Base-by-base conservation (phyloP, 2,113 vertebrate species). In the Toxotes chatareus region DNA sequence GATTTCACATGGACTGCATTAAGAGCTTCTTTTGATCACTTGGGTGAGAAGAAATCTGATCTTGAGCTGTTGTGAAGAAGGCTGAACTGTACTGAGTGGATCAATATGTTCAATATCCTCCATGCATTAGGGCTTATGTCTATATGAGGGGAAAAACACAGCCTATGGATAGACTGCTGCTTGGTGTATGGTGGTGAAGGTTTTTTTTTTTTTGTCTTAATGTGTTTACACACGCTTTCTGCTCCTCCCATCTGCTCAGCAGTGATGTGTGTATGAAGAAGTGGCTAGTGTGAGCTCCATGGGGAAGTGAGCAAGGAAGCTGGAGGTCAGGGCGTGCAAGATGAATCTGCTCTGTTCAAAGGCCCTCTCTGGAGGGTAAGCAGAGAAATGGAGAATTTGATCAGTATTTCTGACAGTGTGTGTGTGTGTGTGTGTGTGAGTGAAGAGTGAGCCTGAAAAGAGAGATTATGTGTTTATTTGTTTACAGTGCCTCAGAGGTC, bases 381-480 rank as follows among this genome's bases (percentile, higher is more conserved):
- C 71, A 89, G 75, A 89, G 88, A 87, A 89, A 87, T 80, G 73
- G 88, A 87, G 89, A 86, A 88, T 80, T 83, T 79, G 84, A 88
- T 87, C 67, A 51, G 80, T 80, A 47, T 81, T 89, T 89, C 83
- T 88, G 84, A 81, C 79, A 42, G 62, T 16, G 60, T 42, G 61
- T 63, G 17, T 70, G 57, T 56, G n/a, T 11, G 11, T 31, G 53
- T 60, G 70, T 65, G 53, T 40, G 47, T 56, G 72, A 7, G 36
- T 27, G 55, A 19, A 51, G 49, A 74, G 56, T 16, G 55, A 81
- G 38, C 23, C 65, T 80, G 84, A 87, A 85, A 85, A 87, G 86
- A 91, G 75, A 85, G 84, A 93, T 91, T 78, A 89, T 87, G 85
- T 89, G 89, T 92, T 92, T 89, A 89, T 90, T 92, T 91, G 91